phyloP scores from a whole-genome alignment of 2,888 invertebrate genomes.

The Brachylomia viminalis region DNA sequence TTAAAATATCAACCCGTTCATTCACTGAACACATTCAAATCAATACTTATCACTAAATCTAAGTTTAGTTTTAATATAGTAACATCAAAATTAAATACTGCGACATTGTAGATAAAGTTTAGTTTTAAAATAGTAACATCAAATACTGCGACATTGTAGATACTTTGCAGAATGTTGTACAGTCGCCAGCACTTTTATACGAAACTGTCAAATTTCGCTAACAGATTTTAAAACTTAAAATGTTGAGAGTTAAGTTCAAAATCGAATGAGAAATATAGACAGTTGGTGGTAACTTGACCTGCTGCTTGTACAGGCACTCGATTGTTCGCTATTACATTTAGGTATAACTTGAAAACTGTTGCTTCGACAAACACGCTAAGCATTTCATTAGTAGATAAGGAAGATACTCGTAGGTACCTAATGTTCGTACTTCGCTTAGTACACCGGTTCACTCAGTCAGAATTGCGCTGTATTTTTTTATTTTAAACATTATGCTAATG shows the following conservation, averaged over 20 bases:
- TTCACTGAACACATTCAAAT: neutral
- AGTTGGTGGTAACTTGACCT: too few relatives aligned
- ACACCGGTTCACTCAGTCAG: too few relatives aligned
- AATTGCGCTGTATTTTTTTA: too few relatives aligned
- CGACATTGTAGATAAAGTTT: neutral
- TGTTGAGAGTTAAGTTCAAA: too few relatives aligned
- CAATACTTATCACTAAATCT: neutral
- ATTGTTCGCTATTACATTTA: slow-evolving; percentile 38
- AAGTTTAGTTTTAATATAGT: neutral
- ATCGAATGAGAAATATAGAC: too few relatives aligned
- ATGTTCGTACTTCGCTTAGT: neutral
- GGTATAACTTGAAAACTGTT: slow-evolving; percentile 46
- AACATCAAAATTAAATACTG: neutral
- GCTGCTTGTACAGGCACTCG: neutral
- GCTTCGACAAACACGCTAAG: slow-evolving; percentile 39
- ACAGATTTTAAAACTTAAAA: too few relatives aligned
- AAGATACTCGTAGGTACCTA: neutral
- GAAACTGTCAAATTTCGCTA: too few relatives aligned
- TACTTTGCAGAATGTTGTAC: neutral
- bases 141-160: slow-evolving; percentile 10
- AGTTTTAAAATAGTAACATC: neutral
- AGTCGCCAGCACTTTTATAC: too few relatives aligned
- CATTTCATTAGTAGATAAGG: neutral
- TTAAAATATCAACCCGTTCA: neutral
- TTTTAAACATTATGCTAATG: too few relatives aligned